These are phyloP conservation scores for Lanistes nyassanus DNA, from an alignment of 1,140 invertebrate species.

Conservation along the genomic window DNA sequence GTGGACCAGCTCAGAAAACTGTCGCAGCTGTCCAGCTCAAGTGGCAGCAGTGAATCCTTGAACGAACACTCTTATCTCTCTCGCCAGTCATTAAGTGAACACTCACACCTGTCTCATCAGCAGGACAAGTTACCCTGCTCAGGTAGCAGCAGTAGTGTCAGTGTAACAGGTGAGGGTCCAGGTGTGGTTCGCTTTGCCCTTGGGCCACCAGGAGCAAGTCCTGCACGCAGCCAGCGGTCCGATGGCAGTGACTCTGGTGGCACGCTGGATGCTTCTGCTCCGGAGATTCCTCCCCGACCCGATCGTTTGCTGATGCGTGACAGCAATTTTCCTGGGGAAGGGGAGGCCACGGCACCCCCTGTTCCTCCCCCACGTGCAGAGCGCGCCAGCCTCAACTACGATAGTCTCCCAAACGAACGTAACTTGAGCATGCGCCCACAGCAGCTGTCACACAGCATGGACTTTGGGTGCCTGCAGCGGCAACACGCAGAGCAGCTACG, in stretches of 20 bases:
- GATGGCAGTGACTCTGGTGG: constrained; percentile 25
- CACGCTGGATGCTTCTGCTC: constrained; percentile 30
- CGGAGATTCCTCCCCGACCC: constrained; percentile 36
- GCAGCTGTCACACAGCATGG: constrained; percentile 56
- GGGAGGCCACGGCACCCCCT: neutral
- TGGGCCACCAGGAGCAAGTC: constrained; percentile 40
- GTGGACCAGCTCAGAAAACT: constrained; percentile 50
- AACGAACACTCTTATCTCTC: constrained; percentile 3
- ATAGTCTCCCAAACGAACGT: constrained; percentile 18
- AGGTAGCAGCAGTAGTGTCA: constrained; percentile 5
- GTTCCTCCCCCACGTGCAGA: constrained; percentile 21
- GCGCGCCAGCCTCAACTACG: constrained; percentile 23
- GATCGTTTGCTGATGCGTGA: constrained; percentile 5
- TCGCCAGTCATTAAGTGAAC: too few relatives aligned
- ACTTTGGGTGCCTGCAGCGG: constrained; percentile 46
- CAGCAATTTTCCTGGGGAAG: neutral
- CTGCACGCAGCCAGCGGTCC: constrained; percentile 34
- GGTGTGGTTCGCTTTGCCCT: constrained; percentile 36
- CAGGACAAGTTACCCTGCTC: constrained; percentile 15
- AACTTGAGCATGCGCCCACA: constrained; percentile 31
- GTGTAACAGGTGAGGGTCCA: neutral
- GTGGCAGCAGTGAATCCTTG: constrained; percentile 33
- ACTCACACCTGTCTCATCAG: neutral
- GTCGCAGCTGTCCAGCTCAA: constrained; percentile 57
- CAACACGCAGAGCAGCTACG: constrained; percentile 45